Base-by-base conservation (phyloP, 2,113 vertebrate genomes). In the Chascanopsetta lugubris region DNA sequence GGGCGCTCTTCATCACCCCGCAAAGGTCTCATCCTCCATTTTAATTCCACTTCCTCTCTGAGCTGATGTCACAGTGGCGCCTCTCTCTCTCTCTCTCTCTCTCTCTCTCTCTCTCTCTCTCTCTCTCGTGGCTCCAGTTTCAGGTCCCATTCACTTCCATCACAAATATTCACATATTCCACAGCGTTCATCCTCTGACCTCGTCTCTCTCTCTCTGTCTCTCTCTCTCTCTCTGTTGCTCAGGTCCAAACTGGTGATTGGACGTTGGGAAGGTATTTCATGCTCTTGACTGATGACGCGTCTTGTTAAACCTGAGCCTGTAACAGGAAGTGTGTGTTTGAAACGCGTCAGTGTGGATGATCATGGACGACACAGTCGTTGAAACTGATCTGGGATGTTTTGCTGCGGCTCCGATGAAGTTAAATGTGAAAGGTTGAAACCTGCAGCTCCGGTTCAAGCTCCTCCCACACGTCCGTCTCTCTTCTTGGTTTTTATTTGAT, bases 221-320 rank as follows among this genome's bases (percentile, higher is more conserved):
- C 40, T 15, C 13, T 55, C 32, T 61, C 25, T 55, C 27, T 71
- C 26, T 64, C 11, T 17, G 1, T 4, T 42, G 9, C 18, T 57
- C 56, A 90, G 88, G 79, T 70, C 56, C 71, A 0, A 68, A 1
- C 59, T 91, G 86, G 85, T 91, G 77, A 89, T 20, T 0, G n/a
- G 56, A 60, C 18, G 2, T 0, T 21, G 21, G 5, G 0, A 12
- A 34, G n/a, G 1, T 30, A 12, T 9, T 51, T 29, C 2, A 1
- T 34, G 26, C 22, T 40, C 4, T 6, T 13, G 10, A 61, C 24
- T 48, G n/a, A 38, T 43, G 18, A 38, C 34, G 15, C 32, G 8
- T 34, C 32, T 34, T 12, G 3, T 34, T 11, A 17, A 42, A 62
- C 18, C 6, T 21, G n/a, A 15, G 38, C 61, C 12, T 0, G 6